A percentile compares a stretch with the other conserved stretches of the same genome.
Evolutionary conservation across 2,113 vertebrate species (phyloP).

Genomic region (Grammatotria lemairii): DNA sequence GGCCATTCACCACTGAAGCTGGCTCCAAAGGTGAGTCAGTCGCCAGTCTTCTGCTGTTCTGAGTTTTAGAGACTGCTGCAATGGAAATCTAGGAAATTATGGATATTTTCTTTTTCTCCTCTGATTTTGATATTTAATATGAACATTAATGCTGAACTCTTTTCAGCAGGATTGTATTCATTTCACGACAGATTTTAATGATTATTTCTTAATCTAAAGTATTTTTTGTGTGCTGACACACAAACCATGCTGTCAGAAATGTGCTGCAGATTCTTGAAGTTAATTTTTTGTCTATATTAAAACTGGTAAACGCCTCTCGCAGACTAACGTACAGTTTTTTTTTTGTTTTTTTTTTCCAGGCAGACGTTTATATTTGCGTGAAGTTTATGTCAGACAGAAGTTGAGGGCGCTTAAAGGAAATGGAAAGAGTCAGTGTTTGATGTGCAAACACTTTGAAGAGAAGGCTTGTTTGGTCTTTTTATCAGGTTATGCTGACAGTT

Average conservation of each 20-base stretch:
- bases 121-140: background rate
- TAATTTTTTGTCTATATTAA: background rate
- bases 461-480: background rate
- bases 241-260: background rate
- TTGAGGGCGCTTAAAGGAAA: background rate
- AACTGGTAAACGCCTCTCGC: fast-evolving
- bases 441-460: background rate
- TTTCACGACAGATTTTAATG: background rate
- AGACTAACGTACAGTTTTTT: background rate
- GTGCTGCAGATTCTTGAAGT: background rate
- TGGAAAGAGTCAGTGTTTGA: background rate
- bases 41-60: background rate
- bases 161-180: background rate
- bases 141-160: background rate
- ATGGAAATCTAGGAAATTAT: background rate
- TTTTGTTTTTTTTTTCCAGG: background rate
- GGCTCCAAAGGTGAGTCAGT: background rate
- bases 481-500: background rate
- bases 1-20: fast-evolving
- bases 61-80: background rate
- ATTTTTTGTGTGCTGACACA: background rate
- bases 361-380: background rate
- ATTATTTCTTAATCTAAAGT: background rate
- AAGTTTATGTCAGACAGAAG: background rate
- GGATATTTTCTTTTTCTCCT: background rate